Evolutionary conservation across 2,113 vertebrate species (phyloP).

Genomic region (Laticauda colubrina): DNA sequence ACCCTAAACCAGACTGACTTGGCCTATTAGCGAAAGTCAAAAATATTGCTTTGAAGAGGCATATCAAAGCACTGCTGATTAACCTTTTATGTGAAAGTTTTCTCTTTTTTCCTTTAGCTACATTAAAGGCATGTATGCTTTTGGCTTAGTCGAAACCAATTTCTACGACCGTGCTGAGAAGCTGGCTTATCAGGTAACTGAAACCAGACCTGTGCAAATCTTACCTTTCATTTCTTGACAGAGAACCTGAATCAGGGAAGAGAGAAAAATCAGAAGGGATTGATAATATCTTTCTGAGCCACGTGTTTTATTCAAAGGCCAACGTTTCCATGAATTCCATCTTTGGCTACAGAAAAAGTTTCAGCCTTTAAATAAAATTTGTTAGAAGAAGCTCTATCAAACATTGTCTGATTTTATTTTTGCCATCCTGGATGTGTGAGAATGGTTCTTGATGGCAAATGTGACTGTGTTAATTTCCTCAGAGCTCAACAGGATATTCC

Average conservation of each 20-base stretch:
- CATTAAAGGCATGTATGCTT: slow-evolving; percentile 87
- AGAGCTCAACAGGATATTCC: neutral
- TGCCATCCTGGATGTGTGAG: neutral
- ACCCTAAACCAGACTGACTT: neutral
- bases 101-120: slow-evolving; percentile 71
- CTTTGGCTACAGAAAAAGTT: neutral
- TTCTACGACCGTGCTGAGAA: slow-evolving; percentile 84
- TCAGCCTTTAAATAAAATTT: neutral
- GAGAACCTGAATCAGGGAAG: neutral
- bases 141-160: slow-evolving; percentile 88
- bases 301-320: neutral
- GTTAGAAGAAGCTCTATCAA: neutral
- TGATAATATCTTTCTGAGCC: neutral
- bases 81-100: neutral
- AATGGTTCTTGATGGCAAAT: neutral
- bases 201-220: neutral
- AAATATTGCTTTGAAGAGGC: neutral
- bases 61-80: neutral
- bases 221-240: neutral
- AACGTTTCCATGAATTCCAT: neutral
- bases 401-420: neutral
- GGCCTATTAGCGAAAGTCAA: too few relatives aligned
- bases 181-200: slow-evolving; percentile 84
- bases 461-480: neutral
- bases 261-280: neutral